Conservation (phyloP, 2,797 vertebrate genomes). For the Argyrosomus regius region DNA sequence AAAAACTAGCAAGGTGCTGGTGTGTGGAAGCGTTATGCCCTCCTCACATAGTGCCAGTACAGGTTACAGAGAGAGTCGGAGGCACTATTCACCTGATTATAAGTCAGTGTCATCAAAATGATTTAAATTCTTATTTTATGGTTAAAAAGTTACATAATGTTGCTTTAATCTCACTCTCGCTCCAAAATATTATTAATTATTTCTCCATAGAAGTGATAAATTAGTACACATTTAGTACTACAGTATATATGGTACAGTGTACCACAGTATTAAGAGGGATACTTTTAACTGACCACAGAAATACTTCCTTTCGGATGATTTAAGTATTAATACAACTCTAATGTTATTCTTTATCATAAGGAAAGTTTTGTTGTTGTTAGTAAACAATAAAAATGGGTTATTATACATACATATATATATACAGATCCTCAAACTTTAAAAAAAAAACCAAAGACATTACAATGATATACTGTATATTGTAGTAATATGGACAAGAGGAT, state of each 20-base stretch:
- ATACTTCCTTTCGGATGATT: slow-evolving; percentile 20
- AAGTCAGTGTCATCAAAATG: too few species aligned
- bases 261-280: slow-evolving; percentile 39
- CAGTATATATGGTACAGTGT: slow-evolving; percentile 12
- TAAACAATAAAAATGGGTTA: neutral
- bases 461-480: slow-evolving; percentile 19
- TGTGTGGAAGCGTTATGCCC: too few species aligned
- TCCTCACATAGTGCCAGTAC: too few species aligned
- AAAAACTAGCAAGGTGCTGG: too few species aligned
- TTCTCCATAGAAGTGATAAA: slow-evolving; percentile 14
- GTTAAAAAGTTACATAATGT: too few species aligned
- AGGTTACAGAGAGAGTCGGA: too few species aligned
- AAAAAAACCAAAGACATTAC: slow-evolving; percentile 77
- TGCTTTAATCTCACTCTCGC: neutral
- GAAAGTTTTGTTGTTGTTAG: slow-evolving; percentile 18
- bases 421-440: slow-evolving; percentile 26
- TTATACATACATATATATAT: slow-evolving; percentile 24
- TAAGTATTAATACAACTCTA: slow-evolving; percentile 26
- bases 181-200: neutral
- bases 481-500: neutral
- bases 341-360: slow-evolving; percentile 1
- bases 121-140: too few species aligned
- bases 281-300: slow-evolving; percentile 3
- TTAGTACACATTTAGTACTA: neutral
- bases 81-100: too few species aligned